A percentile compares a stretch with the other conserved stretches of the same genome.
These are phyloP conservation scores for Amphiduros pacificus DNA, from an alignment of 2,888 invertebrate species.

Conservation along the genomic window DNA sequence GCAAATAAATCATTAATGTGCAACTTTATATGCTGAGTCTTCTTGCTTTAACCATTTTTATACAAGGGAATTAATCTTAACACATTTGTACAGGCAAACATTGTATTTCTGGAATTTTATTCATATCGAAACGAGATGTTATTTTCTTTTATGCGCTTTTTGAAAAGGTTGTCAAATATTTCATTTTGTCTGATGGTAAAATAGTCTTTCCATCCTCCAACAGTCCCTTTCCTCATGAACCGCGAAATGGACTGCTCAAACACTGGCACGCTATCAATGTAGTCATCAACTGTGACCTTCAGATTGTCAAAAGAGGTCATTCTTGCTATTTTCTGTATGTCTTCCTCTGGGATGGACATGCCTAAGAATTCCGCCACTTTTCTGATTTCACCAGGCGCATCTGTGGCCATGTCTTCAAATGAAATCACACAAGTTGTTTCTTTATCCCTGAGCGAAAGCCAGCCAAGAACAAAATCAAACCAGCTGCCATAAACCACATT, in stretches of 20 bases:
- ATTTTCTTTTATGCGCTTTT: no score
- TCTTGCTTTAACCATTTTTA: no score
- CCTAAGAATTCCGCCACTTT: background rate
- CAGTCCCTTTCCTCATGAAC: background rate
- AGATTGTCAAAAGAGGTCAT: background rate
- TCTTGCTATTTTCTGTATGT: background rate
- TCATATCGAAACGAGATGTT: no score
- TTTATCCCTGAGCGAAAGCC: background rate
- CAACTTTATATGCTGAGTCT: no score
- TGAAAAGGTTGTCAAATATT: background rate
- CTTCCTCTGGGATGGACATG: background rate
- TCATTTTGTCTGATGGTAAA: background rate
- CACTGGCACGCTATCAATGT: background rate
- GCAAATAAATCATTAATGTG: no score
- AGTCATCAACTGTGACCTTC: background rate
- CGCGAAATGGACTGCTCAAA: background rate
- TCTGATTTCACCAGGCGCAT: background rate
- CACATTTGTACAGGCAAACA: no score
- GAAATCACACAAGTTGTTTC: background rate
- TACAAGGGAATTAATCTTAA: no score
- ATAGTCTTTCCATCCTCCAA: background rate
- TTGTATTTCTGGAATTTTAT: no score
- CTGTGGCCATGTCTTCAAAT: background rate
- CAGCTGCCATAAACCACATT: background rate
- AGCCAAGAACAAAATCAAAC: background rate